Evolutionary conservation across 2,113 vertebrate species (phyloP), one percentile per base, ranked within the genome.

Genomic region (Oreotrochilus melanogaster): DNA sequence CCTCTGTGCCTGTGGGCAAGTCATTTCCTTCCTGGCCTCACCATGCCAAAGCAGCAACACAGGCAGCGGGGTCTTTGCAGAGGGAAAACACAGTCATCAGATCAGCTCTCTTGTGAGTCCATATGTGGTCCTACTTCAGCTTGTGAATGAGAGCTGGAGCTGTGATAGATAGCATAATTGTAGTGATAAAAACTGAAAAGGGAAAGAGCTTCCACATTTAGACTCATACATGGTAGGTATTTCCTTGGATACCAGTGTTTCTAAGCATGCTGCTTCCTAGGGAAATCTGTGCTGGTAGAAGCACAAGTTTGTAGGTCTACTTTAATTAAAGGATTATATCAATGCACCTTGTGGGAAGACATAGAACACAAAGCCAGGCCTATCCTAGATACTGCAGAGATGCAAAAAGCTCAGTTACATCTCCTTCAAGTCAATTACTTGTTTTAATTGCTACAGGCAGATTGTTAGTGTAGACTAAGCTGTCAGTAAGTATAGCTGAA

Each of bases 191-290:
- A 74, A 90, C 43, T 91, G 84, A 89, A 82, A 94, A 60, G 25
- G 30, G 58, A 92, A 69, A 65, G 21, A 75, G 65, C 61, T 96
- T 89, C 89, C 48, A 60, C 85, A 82, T 95, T 95, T 96, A 93
- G 73, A 73, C 64, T 82, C 4, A 0, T 75, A 53, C 43, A 51
- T 75, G 70, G 57, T 45, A 82, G 57, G 43, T 85, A 78, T 43
- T 87, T 74, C 57, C 37, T 9, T 87, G 81, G 92, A 85, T 89
- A 91, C 93, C 87, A 43, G 45, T 56, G 92, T 85, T 96, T 90
- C 95, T 93, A 88, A 79, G 95, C 24, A 8, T 79, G 57, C 54
- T 85, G 74, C 85, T 91, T 94, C 87, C 84, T 43, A 57, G 70
- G 61, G 78, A 96, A 93, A 76, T 72, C 70, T 79, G 42, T 31